A percentile compares a stretch with the other conserved stretches of the same genome.
phyloP scores from a whole-genome alignment of 2,888 invertebrate species.

The Creontiades dilutus region DNA sequence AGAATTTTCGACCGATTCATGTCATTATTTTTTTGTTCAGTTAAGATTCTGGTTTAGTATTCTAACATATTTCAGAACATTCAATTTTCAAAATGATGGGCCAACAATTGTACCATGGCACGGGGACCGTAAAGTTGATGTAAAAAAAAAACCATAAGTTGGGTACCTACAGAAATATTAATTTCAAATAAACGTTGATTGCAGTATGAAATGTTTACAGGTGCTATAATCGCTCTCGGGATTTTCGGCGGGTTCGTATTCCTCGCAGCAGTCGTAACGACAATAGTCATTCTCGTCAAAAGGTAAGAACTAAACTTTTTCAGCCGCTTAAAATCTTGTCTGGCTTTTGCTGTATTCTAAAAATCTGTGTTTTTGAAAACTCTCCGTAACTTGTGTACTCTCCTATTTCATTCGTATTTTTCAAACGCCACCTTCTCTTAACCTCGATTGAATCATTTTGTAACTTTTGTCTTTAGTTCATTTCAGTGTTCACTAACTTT shows the following conservation, averaged over 20 bases:
- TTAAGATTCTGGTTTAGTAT: no score
- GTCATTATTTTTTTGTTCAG: no score
- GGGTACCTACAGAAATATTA: no score
- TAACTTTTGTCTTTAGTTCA: neutral
- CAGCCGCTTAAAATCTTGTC: neutral
- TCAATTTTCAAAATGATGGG: no score
- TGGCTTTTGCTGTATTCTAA: neutral
- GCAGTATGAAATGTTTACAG: constrained; percentile 76
- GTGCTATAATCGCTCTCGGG: constrained; percentile 92
- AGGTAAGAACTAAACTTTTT: constrained; percentile 82
- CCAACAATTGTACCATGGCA: no score
- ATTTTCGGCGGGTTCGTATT: constrained; percentile 95
- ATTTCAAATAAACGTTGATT: no score
- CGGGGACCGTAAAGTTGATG: no score
- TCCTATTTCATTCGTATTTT: neutral
- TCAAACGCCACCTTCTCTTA: neutral
- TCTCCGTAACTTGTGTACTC: neutral
- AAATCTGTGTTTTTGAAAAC: neutral
- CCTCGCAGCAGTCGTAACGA: constrained; percentile 92
- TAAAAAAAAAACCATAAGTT: no score
- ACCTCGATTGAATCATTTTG: neutral
- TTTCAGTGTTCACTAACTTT: constrained; percentile 31
- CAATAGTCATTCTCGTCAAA: constrained; percentile 91
- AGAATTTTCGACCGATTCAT: no score
- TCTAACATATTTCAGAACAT: no score